These are phyloP conservation scores for Ecdyonurus torrentis DNA, from an alignment of 2,888 invertebrate species.

Conservation along the genomic window DNA sequence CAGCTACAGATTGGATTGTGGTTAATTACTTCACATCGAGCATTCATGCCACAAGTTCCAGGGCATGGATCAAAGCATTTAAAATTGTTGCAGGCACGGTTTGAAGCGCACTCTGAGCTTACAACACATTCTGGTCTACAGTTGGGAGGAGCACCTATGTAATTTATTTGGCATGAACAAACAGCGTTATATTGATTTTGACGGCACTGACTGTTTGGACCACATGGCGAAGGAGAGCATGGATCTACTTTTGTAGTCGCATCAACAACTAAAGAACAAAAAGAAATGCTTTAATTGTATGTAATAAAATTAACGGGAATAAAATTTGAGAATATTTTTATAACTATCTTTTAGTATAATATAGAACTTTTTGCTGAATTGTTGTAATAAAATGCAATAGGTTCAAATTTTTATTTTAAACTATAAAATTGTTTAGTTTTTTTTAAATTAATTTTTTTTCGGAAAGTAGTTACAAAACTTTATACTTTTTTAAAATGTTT, in stretches of 20 bases:
- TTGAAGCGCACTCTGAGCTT: conserved; percentile 53
- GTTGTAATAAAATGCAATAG: no score
- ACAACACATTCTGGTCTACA: conserved; percentile 57
- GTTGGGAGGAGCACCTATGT: conserved; percentile 44
- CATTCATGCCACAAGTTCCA: conserved; percentile 51
- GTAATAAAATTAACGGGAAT: no score
- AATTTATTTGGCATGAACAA: conserved; percentile 48
- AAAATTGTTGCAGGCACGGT: conserved; percentile 50
- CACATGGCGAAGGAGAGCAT: conserved; percentile 47
- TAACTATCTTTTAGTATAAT: no score
- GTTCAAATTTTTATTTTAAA: no score
- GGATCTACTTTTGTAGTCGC: conserved; percentile 25
- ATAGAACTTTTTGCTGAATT: no score
- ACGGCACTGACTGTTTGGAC: conserved; percentile 43
- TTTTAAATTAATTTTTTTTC: no score
- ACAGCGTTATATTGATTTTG: conserved; percentile 45
- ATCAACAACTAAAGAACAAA: no score
- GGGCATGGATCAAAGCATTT: conserved; percentile 57
- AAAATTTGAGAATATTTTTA: no score
- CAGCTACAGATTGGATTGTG: conserved; percentile 60
- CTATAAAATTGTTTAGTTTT: no score
- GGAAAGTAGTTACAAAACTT: no score
- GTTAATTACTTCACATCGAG: conserved; percentile 58
- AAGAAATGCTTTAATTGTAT: conserved; percentile 5
- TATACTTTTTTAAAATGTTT: no score